These are phyloP conservation scores for Naso thynnoides DNA, from an alignment of 2,797 vertebrate genomes.

Conservation along the genomic window DNA sequence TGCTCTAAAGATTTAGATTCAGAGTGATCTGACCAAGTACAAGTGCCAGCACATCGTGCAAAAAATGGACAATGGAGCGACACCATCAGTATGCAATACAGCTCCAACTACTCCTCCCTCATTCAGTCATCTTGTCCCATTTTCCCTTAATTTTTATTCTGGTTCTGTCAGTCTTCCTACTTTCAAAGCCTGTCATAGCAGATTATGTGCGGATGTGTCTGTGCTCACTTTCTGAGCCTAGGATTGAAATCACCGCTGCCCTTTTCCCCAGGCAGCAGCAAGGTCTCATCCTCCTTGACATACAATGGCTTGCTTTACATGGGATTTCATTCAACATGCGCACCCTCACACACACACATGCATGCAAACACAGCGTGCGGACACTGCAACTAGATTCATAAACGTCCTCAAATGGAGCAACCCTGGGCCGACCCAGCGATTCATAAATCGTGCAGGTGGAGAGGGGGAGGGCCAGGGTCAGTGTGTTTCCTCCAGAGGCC, in stretches of 20 bases:
- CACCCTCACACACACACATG: neutral
- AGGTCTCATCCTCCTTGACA: constrained; percentile 63
- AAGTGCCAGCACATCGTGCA: constrained; percentile 23
- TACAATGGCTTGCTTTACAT: constrained; percentile 42
- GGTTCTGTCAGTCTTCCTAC: constrained; percentile 43
- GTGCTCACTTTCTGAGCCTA: constrained; percentile 37
- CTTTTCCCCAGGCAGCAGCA: constrained; percentile 36
- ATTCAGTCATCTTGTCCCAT: constrained; percentile 43
- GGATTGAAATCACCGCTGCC: constrained; percentile 44
- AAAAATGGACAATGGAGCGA: constrained; percentile 37
- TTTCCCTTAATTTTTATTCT: constrained; percentile 30
- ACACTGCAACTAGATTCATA: constrained; percentile 40
- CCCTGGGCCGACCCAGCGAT: constrained; percentile 67
- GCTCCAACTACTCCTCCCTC: constrained; percentile 24
- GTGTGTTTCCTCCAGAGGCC: constrained; percentile 82
- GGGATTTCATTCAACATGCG: constrained; percentile 34
- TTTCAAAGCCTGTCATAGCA: constrained; percentile 49
- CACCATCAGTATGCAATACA: constrained; percentile 36
- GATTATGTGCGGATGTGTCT: constrained; percentile 61
- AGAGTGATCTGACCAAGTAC: constrained; percentile 9
- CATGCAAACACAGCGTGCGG: constrained; percentile 9
- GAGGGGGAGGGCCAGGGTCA: constrained; percentile 76
- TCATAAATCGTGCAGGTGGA: constrained; percentile 79
- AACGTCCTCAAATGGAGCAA: constrained; percentile 66
- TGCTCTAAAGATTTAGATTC: constrained; percentile 11